Percentiles rank a stretch among this genome's conserved stretches.
phyloP scores from a whole-genome alignment of 2,113 vertebrate species.

The Brachyhypopomus occidentalis region DNA sequence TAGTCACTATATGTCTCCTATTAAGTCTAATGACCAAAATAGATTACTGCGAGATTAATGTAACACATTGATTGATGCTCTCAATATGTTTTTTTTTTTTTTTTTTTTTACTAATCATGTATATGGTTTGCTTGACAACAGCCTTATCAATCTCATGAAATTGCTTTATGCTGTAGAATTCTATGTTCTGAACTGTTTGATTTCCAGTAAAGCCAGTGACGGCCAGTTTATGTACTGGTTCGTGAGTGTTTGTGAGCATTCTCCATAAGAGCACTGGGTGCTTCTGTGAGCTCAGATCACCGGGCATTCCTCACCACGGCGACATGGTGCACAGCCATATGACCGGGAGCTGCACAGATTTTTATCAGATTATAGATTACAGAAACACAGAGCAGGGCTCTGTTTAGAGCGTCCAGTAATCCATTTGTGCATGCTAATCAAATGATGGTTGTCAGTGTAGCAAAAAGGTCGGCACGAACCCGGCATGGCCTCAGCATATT shows the following conservation, averaged over 20 bases:
- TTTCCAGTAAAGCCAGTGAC: too few relatives aligned
- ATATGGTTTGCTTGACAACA: too few relatives aligned
- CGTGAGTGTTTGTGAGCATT: neutral
- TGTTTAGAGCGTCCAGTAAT: neutral
- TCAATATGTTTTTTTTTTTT: too few relatives aligned
- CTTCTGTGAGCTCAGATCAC: neutral
- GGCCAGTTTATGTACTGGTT: neutral
- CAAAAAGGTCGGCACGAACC: neutral
- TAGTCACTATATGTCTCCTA: too few relatives aligned
- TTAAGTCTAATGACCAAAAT: too few relatives aligned
- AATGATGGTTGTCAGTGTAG: constrained; percentile 8
- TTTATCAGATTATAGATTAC: neutral
- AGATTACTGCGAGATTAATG: too few relatives aligned
- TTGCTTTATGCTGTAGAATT: neutral
- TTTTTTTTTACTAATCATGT: too few relatives aligned
- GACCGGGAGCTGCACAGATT: neutral
- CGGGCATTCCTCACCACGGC: neutral
- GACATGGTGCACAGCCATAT: neutral
- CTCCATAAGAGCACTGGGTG: neutral
- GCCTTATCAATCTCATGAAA: too few relatives aligned
- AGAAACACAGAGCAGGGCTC: neutral
- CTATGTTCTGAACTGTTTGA: neutral
- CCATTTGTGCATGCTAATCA: constrained; percentile 1
- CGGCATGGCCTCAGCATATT: neutral
- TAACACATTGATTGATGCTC: too few relatives aligned